Conservation (phyloP, 2,888 invertebrate species). For the Parnassius smintheus region DNA sequence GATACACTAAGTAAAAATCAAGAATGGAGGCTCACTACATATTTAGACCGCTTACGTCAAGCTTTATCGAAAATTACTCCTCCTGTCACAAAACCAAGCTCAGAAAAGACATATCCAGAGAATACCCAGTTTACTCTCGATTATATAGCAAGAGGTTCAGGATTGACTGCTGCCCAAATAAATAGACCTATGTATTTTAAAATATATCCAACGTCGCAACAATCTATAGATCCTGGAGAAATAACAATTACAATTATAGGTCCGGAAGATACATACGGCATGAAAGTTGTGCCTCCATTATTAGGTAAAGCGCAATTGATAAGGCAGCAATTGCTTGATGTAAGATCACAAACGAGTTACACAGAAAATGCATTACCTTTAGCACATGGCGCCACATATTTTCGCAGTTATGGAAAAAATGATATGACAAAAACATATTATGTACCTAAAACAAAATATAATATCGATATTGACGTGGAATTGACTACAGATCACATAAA, state of each 20-base stretch:
- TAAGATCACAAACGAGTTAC: conserved; percentile 57
- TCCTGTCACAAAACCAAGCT: conserved; percentile 52
- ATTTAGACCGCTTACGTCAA: conserved; percentile 73
- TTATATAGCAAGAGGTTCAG: conserved; percentile 83
- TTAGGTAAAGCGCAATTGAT: conserved; percentile 73
- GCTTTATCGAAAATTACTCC: conserved; percentile 67
- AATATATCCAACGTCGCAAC: conserved; percentile 79
- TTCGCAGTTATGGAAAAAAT: conserved; percentile 68
- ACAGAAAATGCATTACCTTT: conserved; percentile 68
- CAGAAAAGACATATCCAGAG: conserved; percentile 62
- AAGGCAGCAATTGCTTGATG: conserved; percentile 65
- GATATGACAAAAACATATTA: conserved; percentile 73
- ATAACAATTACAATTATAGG: conserved; percentile 73
- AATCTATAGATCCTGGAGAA: conserved; percentile 70
- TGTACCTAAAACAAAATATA: conserved; percentile 72
- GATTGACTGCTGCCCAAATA: conserved; percentile 80
- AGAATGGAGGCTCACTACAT: conserved; percentile 80
- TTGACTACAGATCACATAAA: conserved; percentile 71
- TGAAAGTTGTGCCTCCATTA: conserved; percentile 65
- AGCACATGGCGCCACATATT: conserved; percentile 68
- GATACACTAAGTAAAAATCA: conserved; percentile 72
- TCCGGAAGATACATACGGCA: conserved; percentile 71
- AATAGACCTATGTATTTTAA: conserved; percentile 80
- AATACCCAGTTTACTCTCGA: conserved; percentile 67
- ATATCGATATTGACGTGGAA: conserved; percentile 76